Evolutionary conservation across 2,888 invertebrate species (phyloP).

Genomic region (Scaptomyza reducta): DNA sequence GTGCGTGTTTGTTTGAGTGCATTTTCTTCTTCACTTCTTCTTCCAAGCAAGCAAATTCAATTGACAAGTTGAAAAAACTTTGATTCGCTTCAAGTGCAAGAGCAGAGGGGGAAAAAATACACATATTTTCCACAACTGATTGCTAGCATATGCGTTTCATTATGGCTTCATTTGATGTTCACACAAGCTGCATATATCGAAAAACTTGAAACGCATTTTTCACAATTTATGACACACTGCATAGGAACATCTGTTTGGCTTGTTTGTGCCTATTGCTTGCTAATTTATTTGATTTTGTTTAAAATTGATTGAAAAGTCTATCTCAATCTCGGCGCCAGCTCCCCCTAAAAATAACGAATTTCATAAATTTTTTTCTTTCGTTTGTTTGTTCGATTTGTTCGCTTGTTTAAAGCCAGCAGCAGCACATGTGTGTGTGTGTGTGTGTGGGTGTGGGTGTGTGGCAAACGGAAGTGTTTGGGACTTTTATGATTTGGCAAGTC

Average conservation of each 20-base stretch:
- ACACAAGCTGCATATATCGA: neutral
- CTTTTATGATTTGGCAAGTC: conserved; percentile 59
- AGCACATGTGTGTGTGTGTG: too few species aligned
- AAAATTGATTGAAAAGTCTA: conserved; percentile 25
- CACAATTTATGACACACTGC: conserved; percentile 1
- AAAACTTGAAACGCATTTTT: neutral
- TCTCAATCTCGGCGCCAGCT: neutral
- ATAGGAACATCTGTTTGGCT: neutral
- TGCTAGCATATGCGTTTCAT: neutral
- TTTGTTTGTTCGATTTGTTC: conserved; percentile 29
- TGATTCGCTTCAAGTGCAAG: conserved; percentile 12
- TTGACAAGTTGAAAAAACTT: conserved; percentile 45
- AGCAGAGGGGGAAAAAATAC: neutral
- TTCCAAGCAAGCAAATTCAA: conserved; percentile 34
- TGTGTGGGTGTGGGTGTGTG: conserved; percentile 10
- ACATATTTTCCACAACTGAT: conserved; percentile 5
- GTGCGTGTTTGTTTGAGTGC: conserved; percentile 42
- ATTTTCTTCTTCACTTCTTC: conserved; percentile 24
- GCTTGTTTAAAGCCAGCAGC: conserved; percentile 37
- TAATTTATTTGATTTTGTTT: conserved; percentile 51
- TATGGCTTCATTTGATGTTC: neutral
- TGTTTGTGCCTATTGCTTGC: conserved; percentile 26
- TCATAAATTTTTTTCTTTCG: conserved; percentile 6
- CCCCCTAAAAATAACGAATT: conserved; percentile 15
- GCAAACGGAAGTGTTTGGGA: conserved; percentile 56